Base-by-base conservation (phyloP, 2,888 invertebrate genomes). In the Lathronympha strigana region DNA sequence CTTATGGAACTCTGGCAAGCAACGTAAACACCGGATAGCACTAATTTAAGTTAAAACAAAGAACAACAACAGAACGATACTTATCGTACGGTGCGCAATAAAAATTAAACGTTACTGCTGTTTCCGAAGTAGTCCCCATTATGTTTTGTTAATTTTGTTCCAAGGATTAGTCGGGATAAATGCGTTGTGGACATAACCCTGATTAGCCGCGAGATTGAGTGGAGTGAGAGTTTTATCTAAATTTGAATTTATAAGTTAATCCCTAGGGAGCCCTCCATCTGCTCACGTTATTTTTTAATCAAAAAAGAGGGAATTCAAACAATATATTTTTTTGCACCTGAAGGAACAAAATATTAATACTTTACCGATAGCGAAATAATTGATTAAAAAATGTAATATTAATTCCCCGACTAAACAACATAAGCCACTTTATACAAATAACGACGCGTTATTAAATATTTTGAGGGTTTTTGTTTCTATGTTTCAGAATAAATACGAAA, bases 31-130 rank as follows among this genome's bases (percentile, higher is more conserved):
- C 60, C 17, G 31, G 25, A 15, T 40, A 55, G 40, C 64, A 61
- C 58, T 60, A 64, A 64, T 53, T 64, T 64, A 60, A 66, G 61
- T 66, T 66, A 31, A 51, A 63, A 66, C 66, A 66, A 66, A 66
- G 66, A 64, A 64, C 45, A 64, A 53, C 45, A 19, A 58, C 51
- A 45, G 58, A 61, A 23, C 28, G 40, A 38, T 33, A 53, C 61
- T 66, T 66, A 66, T 54, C 53, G 54, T 49, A 64, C 61, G 53
- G 53, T 31, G 21, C 40, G 36, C 40, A 61, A 66, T 61, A 66
- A 54, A 66, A 66, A 64, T 60, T 64, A 53, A 66, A 61, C 49
- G 38, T 66, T 61, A 66, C 54, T 49, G 61, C 54, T 66, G 40
- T 66, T 66, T 63, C 38, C 38, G 17, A 63, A 66, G 66, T 61